Base-by-base conservation (phyloP, 1,140 invertebrate species). In the Bradynema listronoti region DNA sequence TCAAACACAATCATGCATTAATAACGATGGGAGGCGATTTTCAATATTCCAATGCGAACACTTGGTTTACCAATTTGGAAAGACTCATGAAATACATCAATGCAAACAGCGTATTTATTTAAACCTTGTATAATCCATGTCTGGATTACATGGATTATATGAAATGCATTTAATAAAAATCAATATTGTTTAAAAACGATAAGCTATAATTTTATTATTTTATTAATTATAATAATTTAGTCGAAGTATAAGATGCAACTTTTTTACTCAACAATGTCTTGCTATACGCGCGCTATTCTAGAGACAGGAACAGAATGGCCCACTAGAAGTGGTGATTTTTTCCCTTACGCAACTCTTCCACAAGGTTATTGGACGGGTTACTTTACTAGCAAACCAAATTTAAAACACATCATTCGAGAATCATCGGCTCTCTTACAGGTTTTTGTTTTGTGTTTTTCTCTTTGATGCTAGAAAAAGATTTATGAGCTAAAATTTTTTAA, bases 11-110 rank as follows among this genome's bases (percentile, higher is more conserved):
- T 3, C 47, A 50, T 50, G 86, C 68, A 4, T 82, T 92, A 58
- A 81, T 93, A 45, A 90, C 90, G 1, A 94, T 94, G 90, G 91
- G 91, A 0, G 86, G 86, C 63, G 91, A 96, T 81, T 95, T 96
- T 75, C 84, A 86, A 54, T 95, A 90, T 79, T 86, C 88, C 75
- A 84, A 87, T 77, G 90, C 91, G 1, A 80, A 86, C 64, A 83
- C 84, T 68, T 90, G 88, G 85, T 94, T 84, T 75, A 85, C 83
- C 63, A 93, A 94, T 78, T 72, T 94, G 74, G 90, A 95, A 77
- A 88, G 88, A 77, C 82, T 93, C 0, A 91, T 93, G 61, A 83
- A 85, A 25, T 85, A 83, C 65, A 80, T 84, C 6, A 73, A 74
- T 51, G 71, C 69, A 69, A 88, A n/a, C n/a, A n/a, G n/a, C n/a